Conservation (phyloP, 2,113 vertebrate genomes). For the Clarias batrachus region DNA sequence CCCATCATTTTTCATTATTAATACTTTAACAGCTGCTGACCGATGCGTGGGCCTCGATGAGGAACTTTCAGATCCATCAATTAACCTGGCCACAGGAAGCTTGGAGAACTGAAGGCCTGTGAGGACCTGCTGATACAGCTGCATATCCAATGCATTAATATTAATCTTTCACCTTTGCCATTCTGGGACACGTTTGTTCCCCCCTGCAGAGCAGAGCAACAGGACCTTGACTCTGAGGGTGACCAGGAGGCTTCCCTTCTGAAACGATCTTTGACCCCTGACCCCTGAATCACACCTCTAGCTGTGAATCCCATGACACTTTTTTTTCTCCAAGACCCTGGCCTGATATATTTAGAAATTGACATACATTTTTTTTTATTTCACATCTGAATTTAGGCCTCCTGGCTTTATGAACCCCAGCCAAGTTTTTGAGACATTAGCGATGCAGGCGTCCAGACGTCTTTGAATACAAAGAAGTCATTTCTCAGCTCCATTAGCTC, state of each 20-base stretch:
- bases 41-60: slow-evolving; percentile 39
- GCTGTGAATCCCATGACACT: slow-evolving; percentile 24
- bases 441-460: slow-evolving; percentile 25
- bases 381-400: neutral
- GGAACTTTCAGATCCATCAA: slow-evolving; percentile 47
- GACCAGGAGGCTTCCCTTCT: neutral
- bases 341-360: neutral
- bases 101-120: slow-evolving; percentile 12
- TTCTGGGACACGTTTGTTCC: slow-evolving; percentile 28
- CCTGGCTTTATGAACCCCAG: slow-evolving; percentile 3
- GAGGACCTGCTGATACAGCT: slow-evolving; percentile 7
- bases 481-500: slow-evolving; percentile 43
- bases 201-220: slow-evolving; percentile 19
- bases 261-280: slow-evolving; percentile 40
- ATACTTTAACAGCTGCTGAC: slow-evolving; percentile 58
- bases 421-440: slow-evolving; percentile 38
- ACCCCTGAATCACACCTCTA: slow-evolving; percentile 44
- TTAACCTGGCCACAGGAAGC: slow-evolving; percentile 47
- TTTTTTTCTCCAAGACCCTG: slow-evolving; percentile 11
- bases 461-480: slow-evolving; percentile 21
- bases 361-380: too few species aligned
- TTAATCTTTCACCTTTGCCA: slow-evolving; percentile 55
- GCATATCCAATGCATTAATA: slow-evolving; percentile 46
- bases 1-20: slow-evolving; percentile 62
- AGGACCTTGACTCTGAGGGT: slow-evolving; percentile 11